Evolutionary conservation across 2,888 invertebrate genomes (phyloP).

Genomic region (Agrochola macilenta): DNA sequence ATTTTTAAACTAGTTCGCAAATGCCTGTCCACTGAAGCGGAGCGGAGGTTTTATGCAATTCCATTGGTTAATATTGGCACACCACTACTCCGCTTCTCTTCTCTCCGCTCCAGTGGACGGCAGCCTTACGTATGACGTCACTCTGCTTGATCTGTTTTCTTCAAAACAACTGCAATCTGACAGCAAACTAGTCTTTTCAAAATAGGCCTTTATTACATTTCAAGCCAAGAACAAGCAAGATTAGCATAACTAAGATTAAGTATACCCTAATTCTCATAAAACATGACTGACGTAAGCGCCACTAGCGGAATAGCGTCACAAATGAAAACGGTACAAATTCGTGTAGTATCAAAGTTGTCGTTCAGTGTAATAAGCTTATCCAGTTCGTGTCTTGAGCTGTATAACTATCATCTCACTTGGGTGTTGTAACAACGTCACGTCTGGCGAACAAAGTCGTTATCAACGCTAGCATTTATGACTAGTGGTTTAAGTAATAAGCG

Average conservation of each 20-base stretch:
- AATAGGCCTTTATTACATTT: background rate
- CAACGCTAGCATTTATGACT: slow-evolving; percentile 57
- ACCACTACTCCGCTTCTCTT: no score
- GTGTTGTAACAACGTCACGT: slow-evolving; percentile 60
- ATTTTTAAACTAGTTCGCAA: no score
- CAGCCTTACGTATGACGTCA: no score
- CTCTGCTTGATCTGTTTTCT: background rate
- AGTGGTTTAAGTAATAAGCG: slow-evolving; percentile 60
- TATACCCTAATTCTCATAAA: background rate
- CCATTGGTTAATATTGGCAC: no score
- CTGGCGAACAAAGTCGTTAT: slow-evolving; percentile 68
- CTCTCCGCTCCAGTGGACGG: no score
- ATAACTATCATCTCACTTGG: slow-evolving; percentile 39
- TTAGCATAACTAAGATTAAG: slow-evolving; percentile 8
- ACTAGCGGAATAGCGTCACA: background rate
- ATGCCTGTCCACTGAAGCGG: no score
- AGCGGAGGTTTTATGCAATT: no score
- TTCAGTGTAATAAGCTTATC: slow-evolving; percentile 44
- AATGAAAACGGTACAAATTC: slow-evolving; percentile 47
- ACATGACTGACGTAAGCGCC: slow-evolving; percentile 2
- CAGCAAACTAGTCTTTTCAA: background rate
- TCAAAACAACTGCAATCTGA: background rate
- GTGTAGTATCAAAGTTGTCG: slow-evolving; percentile 41
- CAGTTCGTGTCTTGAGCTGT: slow-evolving; percentile 48
- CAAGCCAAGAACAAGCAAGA: background rate